Evolutionary conservation across 2,797 vertebrate genomes (phyloP).

Genomic region (Amniataba percoides): DNA sequence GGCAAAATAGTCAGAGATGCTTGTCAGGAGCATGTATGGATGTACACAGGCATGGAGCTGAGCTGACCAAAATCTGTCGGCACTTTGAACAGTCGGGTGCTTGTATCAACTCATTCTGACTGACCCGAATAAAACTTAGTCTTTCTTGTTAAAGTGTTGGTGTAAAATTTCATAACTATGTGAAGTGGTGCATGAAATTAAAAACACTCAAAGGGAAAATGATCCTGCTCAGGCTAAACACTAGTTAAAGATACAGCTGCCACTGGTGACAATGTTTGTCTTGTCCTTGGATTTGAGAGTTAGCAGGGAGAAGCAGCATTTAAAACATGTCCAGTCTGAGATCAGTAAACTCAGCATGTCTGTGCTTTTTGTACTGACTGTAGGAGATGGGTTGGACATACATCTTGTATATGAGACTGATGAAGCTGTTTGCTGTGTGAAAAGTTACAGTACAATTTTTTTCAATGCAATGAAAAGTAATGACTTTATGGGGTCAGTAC

Average conservation of each 20-base stretch:
- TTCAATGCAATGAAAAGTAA: neutral
- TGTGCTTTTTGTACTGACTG: too few relatives aligned
- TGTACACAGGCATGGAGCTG: slow-evolving; percentile 21
- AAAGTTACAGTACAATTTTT: neutral
- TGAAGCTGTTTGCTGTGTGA: too few relatives aligned
- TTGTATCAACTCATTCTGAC: slow-evolving; percentile 68
- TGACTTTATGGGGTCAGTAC: neutral
- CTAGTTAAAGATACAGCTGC: neutral
- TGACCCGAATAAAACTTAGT: slow-evolving; percentile 71
- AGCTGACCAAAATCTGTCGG: slow-evolving; percentile 35
- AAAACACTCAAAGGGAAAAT: neutral
- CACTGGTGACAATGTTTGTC: too few relatives aligned
- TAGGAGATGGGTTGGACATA: too few relatives aligned
- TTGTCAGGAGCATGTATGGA: slow-evolving; percentile 44
- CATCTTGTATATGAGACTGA: too few relatives aligned
- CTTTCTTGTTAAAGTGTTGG: slow-evolving; percentile 11
- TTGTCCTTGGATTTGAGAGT: too few relatives aligned
- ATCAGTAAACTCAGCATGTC: too few relatives aligned
- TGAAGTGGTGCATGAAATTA: too few relatives aligned
- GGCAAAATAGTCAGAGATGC: neutral
- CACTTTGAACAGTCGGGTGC: slow-evolving; percentile 39
- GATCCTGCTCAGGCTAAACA: too few relatives aligned
- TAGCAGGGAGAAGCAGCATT: neutral
- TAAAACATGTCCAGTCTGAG: too few relatives aligned
- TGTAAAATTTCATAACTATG: neutral